Evolutionary conservation across 1,140 invertebrate genomes (phyloP).

Genomic region (silkworm (Bombyx mori)): DNA sequence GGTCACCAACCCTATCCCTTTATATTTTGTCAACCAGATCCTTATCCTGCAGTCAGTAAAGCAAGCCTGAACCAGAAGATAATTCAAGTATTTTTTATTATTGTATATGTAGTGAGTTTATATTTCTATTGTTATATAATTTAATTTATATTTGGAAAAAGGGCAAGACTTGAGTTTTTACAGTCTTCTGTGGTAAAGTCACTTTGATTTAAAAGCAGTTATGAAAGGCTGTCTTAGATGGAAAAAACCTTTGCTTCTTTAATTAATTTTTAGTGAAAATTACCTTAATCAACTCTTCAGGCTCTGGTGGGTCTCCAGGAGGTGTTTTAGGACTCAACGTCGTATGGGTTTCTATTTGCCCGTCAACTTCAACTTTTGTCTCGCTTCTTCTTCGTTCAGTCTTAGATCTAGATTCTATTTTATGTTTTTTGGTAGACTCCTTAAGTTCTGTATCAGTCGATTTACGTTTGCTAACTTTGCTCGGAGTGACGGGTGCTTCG

Average conservation of each 20-base stretch:
- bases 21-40: too few species aligned
- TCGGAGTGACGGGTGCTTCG: slow-evolving; percentile 21
- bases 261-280: neutral
- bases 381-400: slow-evolving; percentile 49
- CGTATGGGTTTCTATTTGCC: slow-evolving; percentile 80
- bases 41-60: too few species aligned
- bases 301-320: slow-evolving; percentile 88
- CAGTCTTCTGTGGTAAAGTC: too few species aligned
- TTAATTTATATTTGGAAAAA: too few species aligned
- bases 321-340: slow-evolving; percentile 84
- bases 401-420: slow-evolving; percentile 34
- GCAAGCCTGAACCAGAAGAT: too few species aligned
- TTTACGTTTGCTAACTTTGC: slow-evolving; percentile 46
- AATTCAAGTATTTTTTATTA: too few species aligned
- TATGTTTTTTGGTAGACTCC: slow-evolving; percentile 58
- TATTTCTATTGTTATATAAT: too few species aligned
- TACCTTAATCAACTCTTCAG: slow-evolving; percentile 89
- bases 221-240: too few species aligned
- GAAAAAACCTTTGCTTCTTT: neutral
- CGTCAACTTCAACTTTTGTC: slow-evolving; percentile 75
- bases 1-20: too few species aligned
- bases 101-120: too few species aligned
- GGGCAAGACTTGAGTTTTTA: too few species aligned
- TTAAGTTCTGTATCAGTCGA: slow-evolving; percentile 39
- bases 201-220: too few species aligned